Base-by-base conservation (phyloP, 2,888 invertebrate species). In the Mimumesa dahlbomi region DNA sequence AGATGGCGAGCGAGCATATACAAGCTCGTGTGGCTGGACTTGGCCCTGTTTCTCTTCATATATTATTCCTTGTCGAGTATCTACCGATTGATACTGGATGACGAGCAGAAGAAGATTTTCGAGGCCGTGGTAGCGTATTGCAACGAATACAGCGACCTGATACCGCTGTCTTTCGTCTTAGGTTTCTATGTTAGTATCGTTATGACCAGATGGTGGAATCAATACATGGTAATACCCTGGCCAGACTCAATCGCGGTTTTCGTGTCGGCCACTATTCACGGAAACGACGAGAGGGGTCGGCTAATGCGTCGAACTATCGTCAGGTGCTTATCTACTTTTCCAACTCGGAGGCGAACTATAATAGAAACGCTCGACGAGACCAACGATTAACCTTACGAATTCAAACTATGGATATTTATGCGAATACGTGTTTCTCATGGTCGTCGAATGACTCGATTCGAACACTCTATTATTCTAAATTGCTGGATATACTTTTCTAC, bases 1-100 rank as follows among this genome's bases (percentile, higher is more conserved):
- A 97, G 97, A 92, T 98, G 98, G 98, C 93, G 94, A 78, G 98
- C 97, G 42, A 97, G 97, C 88, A 95, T 98, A 84, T 98, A 98
- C 93, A 98, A 98, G 90, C 91, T 98, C 79, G 95, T 98, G 71
- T 98, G 97, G 97, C 91, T 96, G 78, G 98, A 98, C 89, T 91
- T 97, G 56, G 86, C 95, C 22, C 91, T 95, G 54, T 98, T 96
- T 88, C 91, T 96, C 69, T 90, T 93, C 31, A 88, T 95, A 57
- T 98, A 97, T 89, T 96, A 96, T 85, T 84, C 92, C 40, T 92
- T 98, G 74, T 96, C 95, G 89, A 89, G 95, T 73, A 90, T 93
- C 1, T 98, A 98, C 90, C 92, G 96, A 72, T 92, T 94, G 83
- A 89, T 92, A 18, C 90, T 97, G 74, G 91, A 93, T 85, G 91